phyloP scores from a whole-genome alignment of 2,888 invertebrate species.

The Fissipunctia ypsillon region DNA sequence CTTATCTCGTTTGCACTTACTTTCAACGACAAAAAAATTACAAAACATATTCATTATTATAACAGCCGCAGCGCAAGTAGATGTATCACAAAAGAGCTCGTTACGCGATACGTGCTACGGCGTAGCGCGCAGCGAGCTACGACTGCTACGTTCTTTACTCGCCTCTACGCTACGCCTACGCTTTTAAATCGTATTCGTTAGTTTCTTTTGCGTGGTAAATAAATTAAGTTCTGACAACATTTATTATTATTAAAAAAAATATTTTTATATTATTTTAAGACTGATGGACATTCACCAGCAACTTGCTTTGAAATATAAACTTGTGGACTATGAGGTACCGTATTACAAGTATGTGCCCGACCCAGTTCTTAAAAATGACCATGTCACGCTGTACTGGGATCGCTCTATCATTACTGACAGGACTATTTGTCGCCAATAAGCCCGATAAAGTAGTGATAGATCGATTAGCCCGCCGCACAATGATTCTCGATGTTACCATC shows the following conservation, averaged over 20 bases:
- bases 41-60: neutral
- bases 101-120: neutral
- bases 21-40: neutral
- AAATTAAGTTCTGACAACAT: neutral
- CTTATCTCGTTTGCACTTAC: neutral
- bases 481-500: too few relatives aligned
- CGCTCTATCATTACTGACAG: too few relatives aligned
- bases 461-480: too few relatives aligned
- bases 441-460: too few relatives aligned
- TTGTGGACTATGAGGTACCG: too few relatives aligned
- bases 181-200: neutral
- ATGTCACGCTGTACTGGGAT: too few relatives aligned
- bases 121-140: constrained; percentile 1
- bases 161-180: neutral
- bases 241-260: neutral
- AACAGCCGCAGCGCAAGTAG: neutral
- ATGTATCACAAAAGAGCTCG: neutral
- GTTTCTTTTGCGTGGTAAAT: neutral
- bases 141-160: constrained; percentile 1
- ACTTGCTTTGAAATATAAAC: too few relatives aligned
- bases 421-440: too few relatives aligned
- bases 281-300: too few relatives aligned
- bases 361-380: too few relatives aligned
- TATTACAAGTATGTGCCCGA: too few relatives aligned
- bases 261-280: neutral